These are phyloP conservation scores for Idaea straminata DNA, from an alignment of 2,888 invertebrate genomes.

Conservation along the genomic window DNA sequence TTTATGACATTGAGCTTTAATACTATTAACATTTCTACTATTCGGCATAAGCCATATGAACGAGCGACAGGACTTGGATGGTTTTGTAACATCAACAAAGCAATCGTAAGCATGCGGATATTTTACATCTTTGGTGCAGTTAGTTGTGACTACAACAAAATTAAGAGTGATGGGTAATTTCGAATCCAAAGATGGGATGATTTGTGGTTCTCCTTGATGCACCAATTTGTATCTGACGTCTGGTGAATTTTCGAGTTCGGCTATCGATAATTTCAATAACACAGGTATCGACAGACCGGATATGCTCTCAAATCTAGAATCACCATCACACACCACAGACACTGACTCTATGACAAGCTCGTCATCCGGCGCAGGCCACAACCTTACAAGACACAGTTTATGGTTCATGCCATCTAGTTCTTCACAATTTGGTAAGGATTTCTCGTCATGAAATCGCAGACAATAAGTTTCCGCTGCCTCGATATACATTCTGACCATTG, in stretches of 20 bases:
- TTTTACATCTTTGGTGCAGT: slow-evolving; percentile 54
- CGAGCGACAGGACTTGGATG: slow-evolving; percentile 47
- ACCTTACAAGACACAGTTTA: slow-evolving; percentile 52
- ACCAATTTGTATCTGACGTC: slow-evolving; percentile 47
- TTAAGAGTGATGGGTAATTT: slow-evolving; percentile 46
- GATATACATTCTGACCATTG: slow-evolving; percentile 55
- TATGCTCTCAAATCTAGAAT: slow-evolving; percentile 45
- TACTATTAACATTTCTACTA: slow-evolving; percentile 40
- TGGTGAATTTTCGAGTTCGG: slow-evolving; percentile 43
- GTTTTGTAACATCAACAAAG: slow-evolving; percentile 36
- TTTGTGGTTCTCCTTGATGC: slow-evolving; percentile 51
- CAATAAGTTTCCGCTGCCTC: slow-evolving; percentile 61
- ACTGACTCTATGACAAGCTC: slow-evolving; percentile 49
- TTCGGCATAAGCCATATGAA: slow-evolving; percentile 48
- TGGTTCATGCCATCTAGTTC: slow-evolving; percentile 56
- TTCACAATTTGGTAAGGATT: slow-evolving; percentile 48
- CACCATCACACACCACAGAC: slow-evolving; percentile 55
- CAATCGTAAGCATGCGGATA: slow-evolving; percentile 39
- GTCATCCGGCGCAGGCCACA: slow-evolving; percentile 61
- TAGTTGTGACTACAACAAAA: slow-evolving; percentile 50
- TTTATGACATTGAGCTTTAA: slow-evolving; percentile 39
- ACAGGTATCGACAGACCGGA: slow-evolving; percentile 47
- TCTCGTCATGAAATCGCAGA: slow-evolving; percentile 41
- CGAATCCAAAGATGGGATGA: slow-evolving; percentile 54
- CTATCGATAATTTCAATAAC: slow-evolving; percentile 47